phyloP scores from a whole-genome alignment of 2,113 vertebrate species.

The Amia ocellicauda region DNA sequence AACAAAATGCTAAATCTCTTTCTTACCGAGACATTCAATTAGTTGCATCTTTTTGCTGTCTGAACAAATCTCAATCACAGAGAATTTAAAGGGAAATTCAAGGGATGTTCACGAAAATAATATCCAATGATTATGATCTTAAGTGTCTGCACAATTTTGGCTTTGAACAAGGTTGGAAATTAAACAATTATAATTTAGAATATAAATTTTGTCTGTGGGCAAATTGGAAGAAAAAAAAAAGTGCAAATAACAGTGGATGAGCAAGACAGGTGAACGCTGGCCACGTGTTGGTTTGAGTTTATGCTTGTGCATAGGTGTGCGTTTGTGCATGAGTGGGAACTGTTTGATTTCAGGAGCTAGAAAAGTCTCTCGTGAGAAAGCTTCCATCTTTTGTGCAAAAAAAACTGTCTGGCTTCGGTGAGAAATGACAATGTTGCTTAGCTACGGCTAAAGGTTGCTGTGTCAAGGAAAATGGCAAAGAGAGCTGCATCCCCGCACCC shows the following conservation, averaged over 20 bases:
- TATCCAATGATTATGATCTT: no score
- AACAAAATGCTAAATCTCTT: background rate
- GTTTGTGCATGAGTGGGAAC: conserved; percentile 25
- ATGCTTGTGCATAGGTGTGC: conserved; percentile 13
- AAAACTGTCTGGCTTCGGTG: conserved; percentile 31
- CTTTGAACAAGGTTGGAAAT: no score
- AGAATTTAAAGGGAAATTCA: conserved; percentile 13
- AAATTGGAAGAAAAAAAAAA: no score
- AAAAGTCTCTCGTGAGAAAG: conserved; percentile 38
- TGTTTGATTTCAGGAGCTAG: conserved; percentile 31
- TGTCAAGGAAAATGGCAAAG: conserved; percentile 29
- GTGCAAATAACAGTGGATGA: no score
- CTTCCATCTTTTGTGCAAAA: conserved; percentile 37
- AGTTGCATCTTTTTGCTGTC: conserved; percentile 5
- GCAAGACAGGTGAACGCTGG: no score
- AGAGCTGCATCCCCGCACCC: no score
- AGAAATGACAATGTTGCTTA: conserved; percentile 59
- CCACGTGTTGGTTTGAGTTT: no score
- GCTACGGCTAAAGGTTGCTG: conserved; percentile 49
- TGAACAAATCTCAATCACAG: conserved; percentile 1
- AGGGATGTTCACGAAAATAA: conserved; percentile 6
- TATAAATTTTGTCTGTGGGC: no score
- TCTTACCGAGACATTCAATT: background rate
- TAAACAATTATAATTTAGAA: no score
- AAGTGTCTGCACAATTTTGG: no score